A percentile compares a stretch with the other conserved stretches of the same genome.
Conservation (phyloP, 35 echinoderm and acorn worm genomes). For the Lytechinus pictus region DNA sequence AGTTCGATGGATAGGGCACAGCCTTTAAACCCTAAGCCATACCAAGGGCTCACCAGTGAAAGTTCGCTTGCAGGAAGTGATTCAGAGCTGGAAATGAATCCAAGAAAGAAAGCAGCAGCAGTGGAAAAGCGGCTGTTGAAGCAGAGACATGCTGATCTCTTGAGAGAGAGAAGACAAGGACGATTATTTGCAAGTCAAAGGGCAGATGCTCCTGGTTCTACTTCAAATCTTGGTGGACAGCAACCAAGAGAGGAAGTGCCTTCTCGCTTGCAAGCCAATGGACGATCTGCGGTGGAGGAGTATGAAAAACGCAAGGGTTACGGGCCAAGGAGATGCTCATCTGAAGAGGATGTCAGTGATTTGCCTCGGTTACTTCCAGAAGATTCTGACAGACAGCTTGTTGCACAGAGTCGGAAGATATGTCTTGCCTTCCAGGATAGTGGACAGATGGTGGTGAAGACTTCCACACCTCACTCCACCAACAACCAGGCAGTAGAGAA, state of each 20-base stretch:
- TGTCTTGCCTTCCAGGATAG: conserved; percentile 40
- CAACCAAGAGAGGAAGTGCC: conserved; percentile 48
- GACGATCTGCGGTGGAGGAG: conserved; percentile 28
- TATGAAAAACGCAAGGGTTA: conserved; percentile 32
- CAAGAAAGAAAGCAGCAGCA: conserved; percentile 25
- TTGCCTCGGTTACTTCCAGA: not conserved
- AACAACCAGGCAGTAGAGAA: not conserved
- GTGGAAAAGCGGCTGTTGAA: conserved; percentile 58
- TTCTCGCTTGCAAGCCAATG: conserved; percentile 3
- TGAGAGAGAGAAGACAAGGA: conserved; percentile 77
- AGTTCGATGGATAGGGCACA: conserved; percentile 59
- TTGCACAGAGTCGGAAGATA: conserved; percentile 28
- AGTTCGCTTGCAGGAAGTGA: conserved; percentile 57
- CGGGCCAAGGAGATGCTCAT: not conserved
- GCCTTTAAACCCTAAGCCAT: conserved; percentile 77
- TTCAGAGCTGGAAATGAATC: conserved; percentile 57
- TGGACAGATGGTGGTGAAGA: conserved; percentile 37
- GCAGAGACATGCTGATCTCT: conserved; percentile 51
- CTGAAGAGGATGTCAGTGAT: conserved; percentile 44
- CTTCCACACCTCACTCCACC: conserved; percentile 1
- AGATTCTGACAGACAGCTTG: conserved; percentile 27
- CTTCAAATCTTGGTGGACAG: conserved; percentile 48
- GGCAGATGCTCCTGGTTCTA: conserved; percentile 63
- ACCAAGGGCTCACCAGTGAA: conserved; percentile 75
- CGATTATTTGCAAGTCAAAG: conserved; percentile 70